Evolutionary conservation across 2,113 vertebrate species (phyloP).

Genomic region (Corythornis cristatus): DNA sequence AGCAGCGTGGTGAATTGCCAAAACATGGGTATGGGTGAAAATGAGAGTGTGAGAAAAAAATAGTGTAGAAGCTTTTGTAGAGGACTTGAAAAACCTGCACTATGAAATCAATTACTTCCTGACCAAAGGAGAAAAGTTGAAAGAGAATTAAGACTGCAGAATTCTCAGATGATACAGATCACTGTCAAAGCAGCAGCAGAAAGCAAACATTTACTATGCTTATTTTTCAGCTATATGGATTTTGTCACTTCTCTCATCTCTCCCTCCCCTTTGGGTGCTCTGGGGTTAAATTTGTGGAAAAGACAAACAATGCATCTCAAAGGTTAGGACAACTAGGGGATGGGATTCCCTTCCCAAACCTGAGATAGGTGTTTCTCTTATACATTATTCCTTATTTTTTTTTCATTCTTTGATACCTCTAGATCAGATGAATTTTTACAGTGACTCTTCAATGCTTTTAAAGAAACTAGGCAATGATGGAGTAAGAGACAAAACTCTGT

Average conservation of each 20-base stretch:
- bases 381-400: not conserved
- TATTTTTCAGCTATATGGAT: not conserved
- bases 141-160: not conserved
- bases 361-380: not conserved
- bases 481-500: not conserved
- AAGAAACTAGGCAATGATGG: not conserved
- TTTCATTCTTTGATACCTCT: not conserved
- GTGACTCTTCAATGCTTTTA: not conserved
- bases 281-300: not conserved
- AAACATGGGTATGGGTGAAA: not conserved
- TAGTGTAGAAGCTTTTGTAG: not conserved
- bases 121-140: not conserved
- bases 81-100: not conserved
- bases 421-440: not conserved
- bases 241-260: not conserved
- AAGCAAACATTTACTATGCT: not conserved
- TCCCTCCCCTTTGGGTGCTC: not conserved
- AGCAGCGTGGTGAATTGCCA: not conserved
- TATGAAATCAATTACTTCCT: slow-evolving; percentile 16
- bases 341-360: not conserved
- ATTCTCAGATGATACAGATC: not conserved
- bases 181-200: not conserved
- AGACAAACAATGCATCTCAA: not conserved
- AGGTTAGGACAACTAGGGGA: not conserved
- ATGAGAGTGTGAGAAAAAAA: not conserved